Evolutionary conservation across 2,797 vertebrate genomes (phyloP).

Genomic region (Alectoris magna): DNA sequence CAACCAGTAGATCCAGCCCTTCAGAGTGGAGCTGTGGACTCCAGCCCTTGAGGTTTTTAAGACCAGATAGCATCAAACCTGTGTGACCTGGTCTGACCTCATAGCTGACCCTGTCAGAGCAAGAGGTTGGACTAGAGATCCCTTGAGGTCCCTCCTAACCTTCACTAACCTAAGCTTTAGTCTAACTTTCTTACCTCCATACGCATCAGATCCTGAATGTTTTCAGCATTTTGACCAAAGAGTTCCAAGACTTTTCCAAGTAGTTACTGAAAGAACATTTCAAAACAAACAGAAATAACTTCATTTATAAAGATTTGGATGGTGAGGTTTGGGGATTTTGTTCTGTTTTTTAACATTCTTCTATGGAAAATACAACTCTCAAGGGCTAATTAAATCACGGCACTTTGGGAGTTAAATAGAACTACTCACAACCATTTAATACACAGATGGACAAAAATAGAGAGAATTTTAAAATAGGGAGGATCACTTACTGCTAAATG

Average conservation of each 20-base stretch:
- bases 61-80: background rate
- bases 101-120: background rate
- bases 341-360: background rate
- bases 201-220: background rate
- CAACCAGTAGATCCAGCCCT: background rate
- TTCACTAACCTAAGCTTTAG: background rate
- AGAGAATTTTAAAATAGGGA: background rate
- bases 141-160: background rate
- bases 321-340: fast-evolving
- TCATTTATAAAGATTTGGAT: background rate
- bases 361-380: background rate
- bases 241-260: background rate
- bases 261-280: background rate
- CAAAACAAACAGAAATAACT: background rate
- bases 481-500: background rate
- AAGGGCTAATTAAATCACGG: background rate
- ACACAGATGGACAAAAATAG: background rate
- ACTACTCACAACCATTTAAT: background rate
- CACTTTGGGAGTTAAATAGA: background rate
- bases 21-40: background rate
- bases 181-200: background rate
- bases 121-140: background rate
- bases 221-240: background rate
- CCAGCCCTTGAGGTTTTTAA: background rate
- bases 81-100: background rate